These are phyloP conservation scores for Ypsolopha sequella DNA, from an alignment of 2,888 invertebrate genomes.

Conservation along the genomic window DNA sequence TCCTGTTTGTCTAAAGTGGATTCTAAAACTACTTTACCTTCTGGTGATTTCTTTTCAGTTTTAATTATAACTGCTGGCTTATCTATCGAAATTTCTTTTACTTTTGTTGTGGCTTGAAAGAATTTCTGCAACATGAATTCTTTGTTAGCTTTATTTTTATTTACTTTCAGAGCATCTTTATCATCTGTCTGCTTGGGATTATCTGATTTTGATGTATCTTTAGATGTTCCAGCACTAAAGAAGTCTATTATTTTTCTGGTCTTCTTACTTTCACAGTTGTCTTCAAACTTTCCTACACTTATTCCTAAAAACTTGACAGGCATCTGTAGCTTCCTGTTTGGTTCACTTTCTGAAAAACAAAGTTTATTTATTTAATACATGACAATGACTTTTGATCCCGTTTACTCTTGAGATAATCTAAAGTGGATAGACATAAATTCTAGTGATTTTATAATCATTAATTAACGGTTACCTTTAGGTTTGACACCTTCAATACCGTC, in stretches of 20 bases:
- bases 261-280: slow-evolving; percentile 59
- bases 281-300: slow-evolving; percentile 85
- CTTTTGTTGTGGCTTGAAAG: slow-evolving; percentile 21
- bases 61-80: background rate
- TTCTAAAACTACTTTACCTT: slow-evolving; percentile 17
- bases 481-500: slow-evolving; percentile 66
- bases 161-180: slow-evolving; percentile 10
- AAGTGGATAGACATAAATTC: too few relatives aligned
- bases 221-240: slow-evolving; percentile 59
- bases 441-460: background rate
- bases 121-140: slow-evolving; percentile 39
- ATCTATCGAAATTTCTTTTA: slow-evolving; percentile 4
- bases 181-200: slow-evolving; percentile 7
- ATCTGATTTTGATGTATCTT: slow-evolving; percentile 13
- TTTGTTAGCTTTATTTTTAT: slow-evolving; percentile 21
- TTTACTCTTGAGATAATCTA: background rate
- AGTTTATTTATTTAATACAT: background rate
- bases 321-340: slow-evolving; percentile 48
- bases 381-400: too few relatives aligned
- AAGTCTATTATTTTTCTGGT: slow-evolving; percentile 69
- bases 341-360: slow-evolving; percentile 39
- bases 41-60: background rate
- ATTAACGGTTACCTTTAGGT: slow-evolving; percentile 29
- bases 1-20: slow-evolving; percentile 45
- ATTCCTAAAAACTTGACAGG: slow-evolving; percentile 79